Base-by-base conservation (phyloP, 2,888 invertebrate species). In the Agonum fuliginosum region DNA sequence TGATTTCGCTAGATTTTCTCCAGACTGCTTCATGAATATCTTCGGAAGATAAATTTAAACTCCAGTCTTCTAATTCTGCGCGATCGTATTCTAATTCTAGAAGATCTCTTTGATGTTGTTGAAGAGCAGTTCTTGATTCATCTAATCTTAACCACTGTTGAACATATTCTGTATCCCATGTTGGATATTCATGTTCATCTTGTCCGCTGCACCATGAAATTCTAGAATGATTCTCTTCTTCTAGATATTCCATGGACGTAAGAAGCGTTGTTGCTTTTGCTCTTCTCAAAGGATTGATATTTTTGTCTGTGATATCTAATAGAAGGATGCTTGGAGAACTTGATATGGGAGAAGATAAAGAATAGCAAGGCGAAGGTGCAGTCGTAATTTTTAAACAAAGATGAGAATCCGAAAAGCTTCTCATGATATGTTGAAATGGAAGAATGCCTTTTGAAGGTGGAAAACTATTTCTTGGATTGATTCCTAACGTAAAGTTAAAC, bases 41-140 rank as follows among this genome's bases (percentile, higher is more conserved):
- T 84, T 93, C 93, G 80, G 90, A 92, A 0, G 93, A 93, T 79
- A 94, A 86, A 54, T 92, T 92, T 83, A 93, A 88, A 84, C 93
- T 94, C 94, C 94, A 94, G 85, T 94, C 94, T 86, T 94, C 94
- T 80, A 94, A 86, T 85, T 94, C 94, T 1, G 93, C 92, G 81
- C 91, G 89, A 83, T 93, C 94, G 83, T 94, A 94, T 84, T 93
- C 93, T 82, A 93, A 86, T 84, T 93, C 93, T 22, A 92, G 89
- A 81, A 92, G 85, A 83, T 93, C 92, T 78, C 92, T 88, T 84
- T 93, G 92, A 81, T 92, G 90, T 82, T 93, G 92, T 81, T 92
- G 92, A 30, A 91, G 83, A 2, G 92, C 91, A 75, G 92, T 91
- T 83, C 93, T 88, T 1, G 93, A 92, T 81, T 93, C 93, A 83